phyloP scores from a whole-genome alignment of 2,797 vertebrate genomes.

The Ctenopoma kingsleyae region DNA sequence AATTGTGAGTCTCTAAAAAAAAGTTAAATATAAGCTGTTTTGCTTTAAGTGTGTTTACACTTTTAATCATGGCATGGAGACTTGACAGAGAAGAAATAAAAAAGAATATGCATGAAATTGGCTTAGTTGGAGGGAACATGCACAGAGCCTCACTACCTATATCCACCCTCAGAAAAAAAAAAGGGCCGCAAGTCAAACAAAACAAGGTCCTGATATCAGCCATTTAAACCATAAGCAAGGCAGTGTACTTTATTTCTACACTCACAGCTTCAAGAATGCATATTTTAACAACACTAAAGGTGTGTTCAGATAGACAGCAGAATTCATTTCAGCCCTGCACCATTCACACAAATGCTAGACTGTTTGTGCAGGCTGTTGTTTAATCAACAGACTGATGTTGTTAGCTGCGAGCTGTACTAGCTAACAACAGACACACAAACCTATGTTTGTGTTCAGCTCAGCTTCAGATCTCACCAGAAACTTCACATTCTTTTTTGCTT shows the following conservation, averaged over 20 bases:
- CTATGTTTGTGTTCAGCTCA: no score
- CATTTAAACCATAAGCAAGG: neutral
- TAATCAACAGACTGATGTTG: neutral
- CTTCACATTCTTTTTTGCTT: neutral
- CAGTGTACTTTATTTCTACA: no score
- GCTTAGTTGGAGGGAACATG: neutral
- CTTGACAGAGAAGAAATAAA: conserved; percentile 12
- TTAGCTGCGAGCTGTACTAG: no score
- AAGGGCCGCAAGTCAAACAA: neutral
- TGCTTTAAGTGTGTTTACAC: conserved; percentile 28
- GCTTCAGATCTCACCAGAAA: no score
- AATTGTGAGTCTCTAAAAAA: conserved; percentile 50
- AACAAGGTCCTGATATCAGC: neutral
- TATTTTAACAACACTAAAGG: neutral
- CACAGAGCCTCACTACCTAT: neutral
- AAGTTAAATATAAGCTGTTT: conserved; percentile 35
- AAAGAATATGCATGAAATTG: conserved; percentile 35
- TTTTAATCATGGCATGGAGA: conserved; percentile 16
- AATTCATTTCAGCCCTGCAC: neutral
- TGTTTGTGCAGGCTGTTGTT: neutral
- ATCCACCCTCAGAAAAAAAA: neutral
- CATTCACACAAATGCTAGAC: neutral
- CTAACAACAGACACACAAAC: no score
- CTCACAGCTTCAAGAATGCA: neutral
- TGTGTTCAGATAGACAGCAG: neutral